A percentile compares a stretch with the other conserved stretches of the same genome.
Evolutionary conservation across 2,888 invertebrate species (phyloP).

Genomic region (Yponomeuta cagnagella): DNA sequence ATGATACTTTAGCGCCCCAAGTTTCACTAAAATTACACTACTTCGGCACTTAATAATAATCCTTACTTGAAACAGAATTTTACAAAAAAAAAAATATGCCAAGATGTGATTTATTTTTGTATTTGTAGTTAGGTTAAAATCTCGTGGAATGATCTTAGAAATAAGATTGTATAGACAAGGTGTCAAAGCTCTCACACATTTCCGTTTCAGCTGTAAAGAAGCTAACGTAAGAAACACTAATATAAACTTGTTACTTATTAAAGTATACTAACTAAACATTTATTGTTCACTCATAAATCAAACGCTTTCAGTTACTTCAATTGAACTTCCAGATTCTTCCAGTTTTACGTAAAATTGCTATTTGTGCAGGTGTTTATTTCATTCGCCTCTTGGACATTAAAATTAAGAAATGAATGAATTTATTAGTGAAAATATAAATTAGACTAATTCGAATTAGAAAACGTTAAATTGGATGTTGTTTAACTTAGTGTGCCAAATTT

Average conservation of each 20-base stretch:
- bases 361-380: constrained; percentile 16
- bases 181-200: not conserved
- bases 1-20: no score
- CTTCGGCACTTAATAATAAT: no score
- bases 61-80: no score
- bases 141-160: no score
- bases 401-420: not conserved
- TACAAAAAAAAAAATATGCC: no score
- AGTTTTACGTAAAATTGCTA: constrained; percentile 4
- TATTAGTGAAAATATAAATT: constrained; percentile 2
- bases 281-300: not conserved
- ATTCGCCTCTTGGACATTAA: not conserved
- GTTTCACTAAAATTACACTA: no score
- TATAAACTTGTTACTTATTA: not conserved
- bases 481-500: constrained; percentile 5
- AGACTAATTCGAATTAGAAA: not conserved
- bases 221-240: not conserved
- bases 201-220: not conserved
- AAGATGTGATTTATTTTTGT: no score
- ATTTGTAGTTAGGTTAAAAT: no score
- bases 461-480: not conserved
- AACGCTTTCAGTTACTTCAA: not conserved
- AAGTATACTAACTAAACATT: not conserved
- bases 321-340: constrained; percentile 4
- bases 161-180: no score